These are phyloP conservation scores for Eupithecia inturbata DNA, from an alignment of 2,888 invertebrate species.

Conservation along the genomic window DNA sequence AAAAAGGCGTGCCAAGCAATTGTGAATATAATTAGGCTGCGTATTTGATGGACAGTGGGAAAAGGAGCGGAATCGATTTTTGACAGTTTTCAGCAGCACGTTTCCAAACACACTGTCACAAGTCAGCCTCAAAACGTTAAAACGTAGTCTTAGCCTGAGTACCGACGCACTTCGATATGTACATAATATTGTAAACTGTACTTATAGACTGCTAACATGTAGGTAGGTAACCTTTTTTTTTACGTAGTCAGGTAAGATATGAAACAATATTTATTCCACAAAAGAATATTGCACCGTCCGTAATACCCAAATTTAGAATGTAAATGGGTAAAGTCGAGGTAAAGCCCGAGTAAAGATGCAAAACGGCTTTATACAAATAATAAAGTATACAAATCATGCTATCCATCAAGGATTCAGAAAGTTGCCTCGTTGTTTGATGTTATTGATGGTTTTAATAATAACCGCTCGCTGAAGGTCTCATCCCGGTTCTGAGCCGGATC, in stretches of 20 bases:
- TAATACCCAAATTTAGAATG: conserved; percentile 43
- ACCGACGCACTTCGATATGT: background rate
- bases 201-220: background rate
- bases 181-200: too few species aligned
- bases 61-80: too few species aligned
- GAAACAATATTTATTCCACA: conserved; percentile 4
- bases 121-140: too few species aligned
- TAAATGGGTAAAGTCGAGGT: conserved; percentile 39
- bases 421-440: conserved; percentile 38
- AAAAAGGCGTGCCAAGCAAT: too few species aligned
- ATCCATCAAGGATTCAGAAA: conserved; percentile 34
- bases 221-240: background rate
- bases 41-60: too few species aligned
- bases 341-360: conserved; percentile 15
- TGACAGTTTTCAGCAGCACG: too few species aligned
- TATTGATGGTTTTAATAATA: conserved; percentile 34
- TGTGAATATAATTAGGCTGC: too few species aligned
- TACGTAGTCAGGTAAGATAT: background rate
- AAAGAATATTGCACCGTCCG: conserved; percentile 4
- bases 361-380: conserved; percentile 51
- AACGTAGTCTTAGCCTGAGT: too few species aligned
- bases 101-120: too few species aligned
- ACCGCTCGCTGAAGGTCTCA: background rate
- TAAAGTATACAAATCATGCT: conserved; percentile 50
- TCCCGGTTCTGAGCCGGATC: background rate